phyloP scores from a whole-genome alignment of 2,888 invertebrate genomes.

The Metallyticus violacea region DNA sequence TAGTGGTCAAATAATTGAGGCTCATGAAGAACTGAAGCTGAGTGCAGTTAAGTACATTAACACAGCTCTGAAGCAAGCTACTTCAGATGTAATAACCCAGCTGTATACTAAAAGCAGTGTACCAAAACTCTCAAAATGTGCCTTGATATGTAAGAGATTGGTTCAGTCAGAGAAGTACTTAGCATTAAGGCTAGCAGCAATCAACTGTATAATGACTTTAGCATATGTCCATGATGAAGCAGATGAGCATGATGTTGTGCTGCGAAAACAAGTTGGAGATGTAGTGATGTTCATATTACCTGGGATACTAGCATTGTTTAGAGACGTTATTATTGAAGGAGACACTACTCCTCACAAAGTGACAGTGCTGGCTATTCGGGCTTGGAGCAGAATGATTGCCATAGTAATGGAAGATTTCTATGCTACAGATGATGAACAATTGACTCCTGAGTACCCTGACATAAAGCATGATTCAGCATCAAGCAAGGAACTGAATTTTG shows the following conservation, averaged over 20 bases:
- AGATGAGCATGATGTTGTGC: conserved; percentile 51
- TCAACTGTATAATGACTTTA: conserved; percentile 61
- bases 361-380: conserved; percentile 43
- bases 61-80: conserved; percentile 51
- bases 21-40: conserved; percentile 63
- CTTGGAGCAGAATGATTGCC: conserved; percentile 48
- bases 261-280: conserved; percentile 54
- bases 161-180: conserved; percentile 64
- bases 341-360: neutral
- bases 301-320: conserved; percentile 43
- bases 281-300: conserved; percentile 62
- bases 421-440: neutral
- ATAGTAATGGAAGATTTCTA: conserved; percentile 48
- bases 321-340: neutral
- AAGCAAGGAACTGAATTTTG: conserved; percentile 38
- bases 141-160: conserved; percentile 62
- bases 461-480: conserved; percentile 22
- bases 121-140: conserved; percentile 61
- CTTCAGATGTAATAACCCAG: conserved; percentile 51
- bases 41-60: conserved; percentile 55
- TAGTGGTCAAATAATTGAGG: conserved; percentile 53
- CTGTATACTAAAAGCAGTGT: conserved; percentile 58
- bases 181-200: conserved; percentile 53
- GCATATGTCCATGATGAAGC: conserved; percentile 58
- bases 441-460: neutral